Base-by-base conservation (phyloP, 2,888 invertebrate species). In the Drosophila tripunctata region DNA sequence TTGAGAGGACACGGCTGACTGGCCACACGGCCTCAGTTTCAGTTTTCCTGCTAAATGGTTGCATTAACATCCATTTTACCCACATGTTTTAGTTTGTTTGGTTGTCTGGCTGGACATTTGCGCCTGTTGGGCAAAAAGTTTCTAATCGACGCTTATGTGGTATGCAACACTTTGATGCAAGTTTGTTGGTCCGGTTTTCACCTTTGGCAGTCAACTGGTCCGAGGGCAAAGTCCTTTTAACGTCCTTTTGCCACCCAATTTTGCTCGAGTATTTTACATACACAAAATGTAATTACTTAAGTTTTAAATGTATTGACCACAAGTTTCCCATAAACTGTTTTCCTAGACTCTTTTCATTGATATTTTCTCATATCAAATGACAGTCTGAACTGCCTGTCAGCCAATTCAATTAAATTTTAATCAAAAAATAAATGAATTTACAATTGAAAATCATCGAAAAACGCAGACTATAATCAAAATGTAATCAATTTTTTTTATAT, bases 1-100 rank as follows among this genome's bases (percentile, higher is more conserved):
- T 14, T 8, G 19, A 8, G 15, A 15, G 17, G 10, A 21, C 48
- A 75, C 65, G 69, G 61, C 65, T 74, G 61, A 81, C 48, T 80
- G 71, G 38, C 40, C 63, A 62, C 38, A 15, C 24, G 24, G 30
- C 21, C 15, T 12, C 55, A 27, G 6, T 35, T 30, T 7, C 51
- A 74, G 48, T 61, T 82, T 61, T 43, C 68, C 63, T 61, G 57
- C 64, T 55, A 66, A 82, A 79, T 70, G 75, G 63, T 55, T 69
- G 51, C 65, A 72, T 79, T 69, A 62, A 60, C 60, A 10, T 15
- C 10, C 27, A 38, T 54, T 31, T 27, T 2, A 8, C 12, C 10
- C 31, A 21, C n/a, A n/a, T 31, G 5, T n/a, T 12, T 31, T 10
- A 24, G 55, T 35, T 30, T 35, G 41, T 22, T 61, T 31, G 27